Percentiles rank a stretch among this genome's conserved stretches.
These are phyloP conservation scores for Crocuta crocuta DNA, from an alignment of 2,113 vertebrate species.

Conservation along the genomic window DNA sequence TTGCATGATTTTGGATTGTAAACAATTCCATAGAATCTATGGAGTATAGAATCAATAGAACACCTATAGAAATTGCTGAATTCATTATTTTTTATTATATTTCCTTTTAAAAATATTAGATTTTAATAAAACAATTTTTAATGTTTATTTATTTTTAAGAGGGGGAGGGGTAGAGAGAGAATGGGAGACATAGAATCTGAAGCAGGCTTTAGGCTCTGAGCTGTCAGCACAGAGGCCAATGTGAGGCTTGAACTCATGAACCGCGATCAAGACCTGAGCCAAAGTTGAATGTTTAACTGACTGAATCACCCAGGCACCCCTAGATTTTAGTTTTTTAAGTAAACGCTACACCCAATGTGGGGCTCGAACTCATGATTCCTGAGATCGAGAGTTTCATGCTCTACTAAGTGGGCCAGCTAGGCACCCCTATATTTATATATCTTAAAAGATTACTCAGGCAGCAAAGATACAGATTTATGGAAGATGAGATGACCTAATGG, in stretches of 20 bases:
- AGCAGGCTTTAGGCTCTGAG: too few species aligned
- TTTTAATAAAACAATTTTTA: too few species aligned
- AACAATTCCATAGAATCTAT: neutral
- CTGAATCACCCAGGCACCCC: too few species aligned
- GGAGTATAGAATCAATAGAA: neutral
- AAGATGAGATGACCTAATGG: too few species aligned
- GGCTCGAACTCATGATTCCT: neutral
- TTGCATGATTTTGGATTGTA: neutral
- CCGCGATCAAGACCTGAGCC: too few species aligned
- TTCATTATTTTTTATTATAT: neutral
- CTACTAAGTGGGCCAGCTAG: neutral
- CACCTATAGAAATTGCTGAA: neutral
- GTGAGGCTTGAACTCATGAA: too few species aligned
- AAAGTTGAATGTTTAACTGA: too few species aligned
- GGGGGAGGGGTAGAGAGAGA: too few species aligned
- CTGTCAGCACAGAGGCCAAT: too few species aligned
- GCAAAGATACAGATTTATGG: neutral
- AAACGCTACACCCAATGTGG: neutral
- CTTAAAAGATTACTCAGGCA: neutral
- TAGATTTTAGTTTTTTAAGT: neutral
- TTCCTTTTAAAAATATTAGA: neutral
- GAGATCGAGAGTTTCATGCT: neutral
- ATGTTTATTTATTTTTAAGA: too few species aligned
- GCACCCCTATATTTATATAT: neutral
- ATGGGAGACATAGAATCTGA: too few species aligned